Evolutionary conservation across 1,140 invertebrate genomes (phyloP).

Genomic region (Latrodectus geometricus): DNA sequence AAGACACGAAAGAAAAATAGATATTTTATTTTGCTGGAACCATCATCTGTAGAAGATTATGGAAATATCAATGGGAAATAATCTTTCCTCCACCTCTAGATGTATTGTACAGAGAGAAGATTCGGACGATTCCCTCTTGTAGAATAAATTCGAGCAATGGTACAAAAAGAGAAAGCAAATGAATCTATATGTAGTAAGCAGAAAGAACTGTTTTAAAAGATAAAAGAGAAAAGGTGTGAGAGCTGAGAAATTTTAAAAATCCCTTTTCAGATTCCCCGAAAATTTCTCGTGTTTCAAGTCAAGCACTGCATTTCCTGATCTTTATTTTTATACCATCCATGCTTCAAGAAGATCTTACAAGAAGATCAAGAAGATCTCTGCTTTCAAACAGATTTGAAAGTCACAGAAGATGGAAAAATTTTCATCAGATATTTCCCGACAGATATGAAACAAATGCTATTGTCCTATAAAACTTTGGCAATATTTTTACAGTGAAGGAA

Average conservation of each 20-base stretch:
- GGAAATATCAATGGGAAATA: conserved; percentile 12
- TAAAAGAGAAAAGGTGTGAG: neutral
- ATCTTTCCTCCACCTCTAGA: too few species aligned
- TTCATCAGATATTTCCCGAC: too few species aligned
- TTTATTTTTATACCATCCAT: neutral
- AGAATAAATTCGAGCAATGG: neutral
- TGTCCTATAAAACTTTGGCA: too few species aligned
- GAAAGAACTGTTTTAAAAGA: neutral
- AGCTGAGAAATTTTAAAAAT: conserved; percentile 14
- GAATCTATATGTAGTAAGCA: neutral
- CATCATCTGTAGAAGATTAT: too few species aligned
- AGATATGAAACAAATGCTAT: too few species aligned
- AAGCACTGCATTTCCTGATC: too few species aligned
- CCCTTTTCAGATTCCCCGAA: neutral
- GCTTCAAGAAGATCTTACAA: neutral
- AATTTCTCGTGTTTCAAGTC: neutral
- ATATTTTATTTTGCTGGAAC: neutral
- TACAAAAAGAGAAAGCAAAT: neutral
- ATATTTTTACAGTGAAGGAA: too few species aligned
- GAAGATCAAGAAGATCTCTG: too few species aligned
- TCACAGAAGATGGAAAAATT: too few species aligned
- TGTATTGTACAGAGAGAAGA: neutral
- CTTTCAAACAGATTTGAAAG: too few species aligned
- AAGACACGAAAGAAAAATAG: neutral
- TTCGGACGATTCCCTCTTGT: conserved; percentile 1